Percentiles rank a stretch among this genome's conserved stretches.
phyloP scores from a whole-genome alignment of 1,140 invertebrate species.

The Brachionus manjavacas region DNA sequence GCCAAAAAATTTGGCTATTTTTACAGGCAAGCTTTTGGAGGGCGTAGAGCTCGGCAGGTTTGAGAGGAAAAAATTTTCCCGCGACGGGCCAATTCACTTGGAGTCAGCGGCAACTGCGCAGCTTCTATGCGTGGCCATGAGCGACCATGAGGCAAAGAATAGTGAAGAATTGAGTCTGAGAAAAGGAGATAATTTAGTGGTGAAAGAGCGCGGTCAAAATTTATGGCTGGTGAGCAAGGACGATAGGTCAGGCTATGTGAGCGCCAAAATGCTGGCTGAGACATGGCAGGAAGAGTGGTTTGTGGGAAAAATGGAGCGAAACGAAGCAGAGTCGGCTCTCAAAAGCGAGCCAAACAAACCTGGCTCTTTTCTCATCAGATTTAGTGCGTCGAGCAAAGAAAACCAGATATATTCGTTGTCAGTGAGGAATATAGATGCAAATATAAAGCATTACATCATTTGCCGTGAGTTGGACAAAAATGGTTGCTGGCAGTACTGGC shows the following conservation, averaged over 20 bases:
- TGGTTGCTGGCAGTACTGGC: not conserved
- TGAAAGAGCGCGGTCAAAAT: not conserved
- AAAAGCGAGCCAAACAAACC: not conserved
- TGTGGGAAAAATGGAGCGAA: not conserved
- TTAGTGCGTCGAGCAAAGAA: not conserved
- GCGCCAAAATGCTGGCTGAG: not conserved
- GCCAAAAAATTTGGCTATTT: not conserved
- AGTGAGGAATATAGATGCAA: not conserved
- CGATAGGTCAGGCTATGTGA: not conserved
- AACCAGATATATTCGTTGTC: not conserved
- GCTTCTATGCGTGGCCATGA: not conserved
- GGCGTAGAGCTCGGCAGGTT: not conserved
- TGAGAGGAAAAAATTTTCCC: not conserved
- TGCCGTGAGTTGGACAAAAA: not conserved
- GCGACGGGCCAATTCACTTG: not conserved
- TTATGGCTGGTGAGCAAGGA: not conserved
- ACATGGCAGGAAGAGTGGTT: not conserved
- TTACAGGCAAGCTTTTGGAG: not conserved
- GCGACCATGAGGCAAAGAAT: not conserved
- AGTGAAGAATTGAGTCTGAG: not conserved
- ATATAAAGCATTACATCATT: slow-evolving; percentile 9
- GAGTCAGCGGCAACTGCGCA: too few species aligned
- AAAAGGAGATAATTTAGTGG: not conserved
- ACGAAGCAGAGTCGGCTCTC: not conserved
- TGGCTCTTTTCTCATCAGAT: not conserved